Conservation (phyloP, 2,888 invertebrate genomes). For the Arrhopalites spinosus region DNA sequence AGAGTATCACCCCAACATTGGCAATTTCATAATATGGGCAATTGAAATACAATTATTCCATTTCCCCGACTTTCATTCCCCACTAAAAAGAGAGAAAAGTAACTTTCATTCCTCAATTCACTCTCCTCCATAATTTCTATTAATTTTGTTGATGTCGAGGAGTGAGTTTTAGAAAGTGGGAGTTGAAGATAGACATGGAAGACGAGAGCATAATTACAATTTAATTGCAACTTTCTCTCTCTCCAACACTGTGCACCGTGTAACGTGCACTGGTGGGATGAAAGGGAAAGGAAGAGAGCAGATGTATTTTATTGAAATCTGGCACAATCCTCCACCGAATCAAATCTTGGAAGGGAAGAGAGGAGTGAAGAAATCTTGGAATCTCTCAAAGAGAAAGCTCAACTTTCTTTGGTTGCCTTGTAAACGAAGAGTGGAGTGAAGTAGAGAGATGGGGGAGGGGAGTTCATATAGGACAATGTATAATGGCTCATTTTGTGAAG, state of each 20-base stretch:
- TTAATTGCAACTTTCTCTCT: slow-evolving; percentile 27
- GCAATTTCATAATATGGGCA: too few species aligned
- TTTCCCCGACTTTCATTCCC: too few species aligned
- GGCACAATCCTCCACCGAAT: not conserved
- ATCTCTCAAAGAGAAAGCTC: not conserved
- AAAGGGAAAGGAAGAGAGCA: not conserved
- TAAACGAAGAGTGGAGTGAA: too few species aligned
- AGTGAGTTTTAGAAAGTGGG: not conserved
- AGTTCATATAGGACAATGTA: too few species aligned
- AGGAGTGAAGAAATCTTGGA: not conserved
- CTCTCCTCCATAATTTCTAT: not conserved
- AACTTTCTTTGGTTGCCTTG: not conserved
- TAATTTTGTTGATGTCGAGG: not conserved
- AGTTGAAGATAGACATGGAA: not conserved
- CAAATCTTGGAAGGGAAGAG: not conserved
- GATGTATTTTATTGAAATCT: slow-evolving; percentile 34
- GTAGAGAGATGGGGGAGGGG: too few species aligned
- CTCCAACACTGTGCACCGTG: not conserved
- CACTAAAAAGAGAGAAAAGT: too few species aligned
- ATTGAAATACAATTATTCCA: too few species aligned
- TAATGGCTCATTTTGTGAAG: not conserved
- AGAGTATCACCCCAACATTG: not conserved
- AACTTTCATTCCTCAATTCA: not conserved
- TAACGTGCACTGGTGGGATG: not conserved
- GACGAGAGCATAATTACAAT: slow-evolving; percentile 24